Evolutionary conservation across 1,140 invertebrate genomes (phyloP), one percentile per base, ranked within the genome.

Genomic region (Reticulitermes speratus): DNA sequence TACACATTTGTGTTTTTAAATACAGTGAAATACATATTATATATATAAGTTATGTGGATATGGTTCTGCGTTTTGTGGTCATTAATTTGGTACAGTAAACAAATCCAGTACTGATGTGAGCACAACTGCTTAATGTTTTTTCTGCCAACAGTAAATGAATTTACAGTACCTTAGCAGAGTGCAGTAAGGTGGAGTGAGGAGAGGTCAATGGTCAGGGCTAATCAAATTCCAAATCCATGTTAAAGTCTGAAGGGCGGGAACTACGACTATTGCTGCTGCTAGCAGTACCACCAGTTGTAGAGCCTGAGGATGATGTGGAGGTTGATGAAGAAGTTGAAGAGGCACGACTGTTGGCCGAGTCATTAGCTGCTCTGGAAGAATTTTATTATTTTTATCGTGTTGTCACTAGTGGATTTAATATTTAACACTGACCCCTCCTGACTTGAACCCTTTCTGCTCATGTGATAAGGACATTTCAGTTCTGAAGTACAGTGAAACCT

Each of bases 211-310:
- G 83, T 45, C n/a, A 81, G 32, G 75, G 86, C 86, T 86, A 86
- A 44, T 86, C 86, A 69, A 83, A 84, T 83, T 86, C 86, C 45
- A 84, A 44, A 52, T 86, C 86, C 86, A 86, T 86, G 48, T 86
- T 84, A 59, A 59, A 86, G 86, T 86, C 86, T 45, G 86, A 44
- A 32, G 30, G 75, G 38, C 32, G 59, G 23, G 45, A 69, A 81
- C 86, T 84, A 55, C 59, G 82, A 69, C 86, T 84, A 55, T 45
- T 84, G 86, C 59, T 86, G 52, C 59, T 84, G 25, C 86, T 86
- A 25, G 44, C 44, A 14, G 19, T 69, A 44, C 38, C 30, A 38
- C 82, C 65, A 44, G 45, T 84, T 16, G 86, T 84, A 44, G 75
- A 45, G 30, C 45, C 48, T 21, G 82, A 84, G 16, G 86, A 86